phyloP scores from a whole-genome alignment of 2,888 invertebrate species.

The Melipona bicolor region DNA sequence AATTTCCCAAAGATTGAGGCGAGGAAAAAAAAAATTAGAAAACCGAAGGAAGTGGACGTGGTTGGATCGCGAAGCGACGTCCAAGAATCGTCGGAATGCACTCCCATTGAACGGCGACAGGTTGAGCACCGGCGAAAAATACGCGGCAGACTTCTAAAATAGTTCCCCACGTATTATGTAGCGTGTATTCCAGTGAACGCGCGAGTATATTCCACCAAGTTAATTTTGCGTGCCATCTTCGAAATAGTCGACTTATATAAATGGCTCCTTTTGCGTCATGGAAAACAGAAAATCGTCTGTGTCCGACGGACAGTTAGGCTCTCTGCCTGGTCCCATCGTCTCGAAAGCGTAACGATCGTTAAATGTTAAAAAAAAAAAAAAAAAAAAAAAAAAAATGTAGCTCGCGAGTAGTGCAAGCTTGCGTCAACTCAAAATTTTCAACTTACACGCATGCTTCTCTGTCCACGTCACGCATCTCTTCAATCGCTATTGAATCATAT shows the following conservation, averaged over 20 bases:
- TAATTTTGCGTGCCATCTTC: constrained; percentile 48
- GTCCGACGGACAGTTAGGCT: background rate
- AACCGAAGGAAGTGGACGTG: background rate
- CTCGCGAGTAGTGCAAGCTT: no score
- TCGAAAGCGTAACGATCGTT: background rate
- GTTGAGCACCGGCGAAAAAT: constrained; percentile 3
- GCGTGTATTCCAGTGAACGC: constrained; percentile 18
- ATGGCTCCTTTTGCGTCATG: constrained; percentile 21
- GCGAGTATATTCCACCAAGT: constrained; percentile 37
- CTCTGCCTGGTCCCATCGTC: background rate
- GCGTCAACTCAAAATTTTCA: background rate
- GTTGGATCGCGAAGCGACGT: no score
- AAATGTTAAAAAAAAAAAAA: background rate
- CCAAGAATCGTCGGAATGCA: background rate
- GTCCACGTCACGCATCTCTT: background rate
- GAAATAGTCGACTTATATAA: constrained; percentile 54
- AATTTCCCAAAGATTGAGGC: background rate
- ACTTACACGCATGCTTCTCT: constrained; percentile 12
- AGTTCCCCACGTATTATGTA: constrained; percentile 22
- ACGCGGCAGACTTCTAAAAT: constrained; percentile 32
- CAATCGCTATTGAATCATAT: background rate
- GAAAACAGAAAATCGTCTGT: constrained; percentile 3
- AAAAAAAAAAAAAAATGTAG: background rate
- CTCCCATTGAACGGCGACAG: constrained; percentile 4
- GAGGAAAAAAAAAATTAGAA: background rate